Base-by-base conservation (phyloP, 2,888 invertebrate species). In the Drosophila mayaguana region DNA sequence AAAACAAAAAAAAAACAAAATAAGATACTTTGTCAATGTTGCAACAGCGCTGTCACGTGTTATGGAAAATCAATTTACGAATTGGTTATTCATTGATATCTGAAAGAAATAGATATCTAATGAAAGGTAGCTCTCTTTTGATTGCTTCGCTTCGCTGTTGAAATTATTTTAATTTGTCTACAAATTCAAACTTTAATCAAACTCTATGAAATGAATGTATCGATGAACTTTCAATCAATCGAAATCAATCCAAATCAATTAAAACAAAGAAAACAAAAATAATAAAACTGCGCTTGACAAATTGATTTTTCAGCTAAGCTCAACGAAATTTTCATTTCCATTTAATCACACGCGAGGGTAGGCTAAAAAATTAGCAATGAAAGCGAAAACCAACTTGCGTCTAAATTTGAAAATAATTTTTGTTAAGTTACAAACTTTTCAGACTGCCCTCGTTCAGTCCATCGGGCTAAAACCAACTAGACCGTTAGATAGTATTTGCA, bases 1-100 rank as follows among this genome's bases (percentile, higher is more conserved):
- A 36, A 14, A 36, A 1, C 2, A 36, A 14, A 14, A 14, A 34
- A 57, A 36, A 14, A 36, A 1, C 2, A 36, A 14, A 14, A 14
- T 28, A 57, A 22, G 25, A n/a, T 62, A 34, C 16, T n/a, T 32
- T 42, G 40, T 7, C 20, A 34, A 63, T 68, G 66, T 56, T 46
- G 73, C 70, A 69, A 80, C 63, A 51, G 38, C n/a, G 38, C n/a
- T 65, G 74, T 73, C 80, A 62, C 67, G 73, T 78, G 66, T 69
- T 53, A 28, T 34, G 34, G 57, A 46, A 78, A 83, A 80, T 85
- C 74, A 68, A 78, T 72, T 74, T 60, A 50, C 22, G 25, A 32
- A 48, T 57, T 46, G 22, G 20, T 22, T 22, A 34, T 36, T n/a
- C 38, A 48, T 45, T 22, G 43, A 2, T 34, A 45, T 45, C 16